Evolutionary conservation across 2,113 vertebrate genomes (phyloP).

Genomic region (Corythoichthys haematopterus): DNA sequence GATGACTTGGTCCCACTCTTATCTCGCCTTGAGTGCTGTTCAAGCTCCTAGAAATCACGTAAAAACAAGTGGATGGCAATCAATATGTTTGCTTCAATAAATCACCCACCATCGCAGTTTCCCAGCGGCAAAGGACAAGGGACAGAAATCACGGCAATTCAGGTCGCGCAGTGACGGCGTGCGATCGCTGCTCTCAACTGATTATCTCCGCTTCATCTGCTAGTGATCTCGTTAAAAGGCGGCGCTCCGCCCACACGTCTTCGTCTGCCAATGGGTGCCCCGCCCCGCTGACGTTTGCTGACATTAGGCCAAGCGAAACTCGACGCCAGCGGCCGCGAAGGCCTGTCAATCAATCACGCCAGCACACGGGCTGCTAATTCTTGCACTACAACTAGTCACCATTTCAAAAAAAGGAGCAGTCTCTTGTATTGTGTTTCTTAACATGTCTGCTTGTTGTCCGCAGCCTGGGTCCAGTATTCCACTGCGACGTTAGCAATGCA

Average conservation of each 20-base stretch:
- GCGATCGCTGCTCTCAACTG: neutral
- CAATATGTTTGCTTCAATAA: neutral
- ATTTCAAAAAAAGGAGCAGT: slow-evolving; percentile 43
- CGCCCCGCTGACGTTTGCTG: slow-evolving; percentile 65
- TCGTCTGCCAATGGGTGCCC: slow-evolving; percentile 70
- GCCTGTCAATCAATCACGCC: slow-evolving; percentile 63
- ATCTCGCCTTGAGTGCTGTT: slow-evolving; percentile 99
- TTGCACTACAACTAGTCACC: slow-evolving; percentile 33
- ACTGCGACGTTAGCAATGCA: slow-evolving; percentile 26
- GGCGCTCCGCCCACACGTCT: slow-evolving; percentile 72
- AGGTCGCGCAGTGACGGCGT: neutral
- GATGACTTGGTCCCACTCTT: slow-evolving; percentile 95
- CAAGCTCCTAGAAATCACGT: slow-evolving; percentile 80
- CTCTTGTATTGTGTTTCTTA: slow-evolving; percentile 28
- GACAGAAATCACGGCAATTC: neutral
- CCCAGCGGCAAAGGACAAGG: neutral
- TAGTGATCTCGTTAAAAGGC: slow-evolving; percentile 34
- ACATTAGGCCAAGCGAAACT: slow-evolving; percentile 66
- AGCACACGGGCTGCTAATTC: slow-evolving; percentile 39
- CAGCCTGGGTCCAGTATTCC: slow-evolving; percentile 10
- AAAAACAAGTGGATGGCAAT: neutral
- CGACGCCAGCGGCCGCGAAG: slow-evolving; percentile 50
- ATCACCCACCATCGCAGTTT: neutral
- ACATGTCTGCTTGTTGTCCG: slow-evolving; percentile 25
- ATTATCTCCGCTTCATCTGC: slow-evolving; percentile 7